Base-by-base conservation (phyloP, 1,140 invertebrate genomes). In the Pollicipes pollicipes region DNA sequence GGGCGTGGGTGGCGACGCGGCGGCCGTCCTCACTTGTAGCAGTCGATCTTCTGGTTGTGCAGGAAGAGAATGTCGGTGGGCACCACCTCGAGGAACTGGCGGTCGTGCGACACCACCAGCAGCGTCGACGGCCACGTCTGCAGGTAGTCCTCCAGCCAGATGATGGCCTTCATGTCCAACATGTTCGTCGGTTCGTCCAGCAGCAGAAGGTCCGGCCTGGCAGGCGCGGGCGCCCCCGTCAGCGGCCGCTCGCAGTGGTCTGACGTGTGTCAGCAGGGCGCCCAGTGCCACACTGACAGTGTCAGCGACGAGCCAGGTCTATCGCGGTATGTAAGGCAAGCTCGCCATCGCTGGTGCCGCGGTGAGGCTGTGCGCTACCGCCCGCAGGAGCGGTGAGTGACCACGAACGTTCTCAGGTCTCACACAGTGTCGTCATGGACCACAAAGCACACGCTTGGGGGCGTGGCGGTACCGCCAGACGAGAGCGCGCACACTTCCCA, bases 51-150 rank as follows among this genome's bases (percentile, higher is more conserved):
- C 70, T 75, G 73, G 24, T 72, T 87, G 78, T 99, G 95, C 70
- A 99, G 82, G 81, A 99, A 96, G 72, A 99, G 94, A 67, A 99
- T 93, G 82, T 99, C 97, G 73, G 97, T 97, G 79, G 96, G 98
- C 4, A 99, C 95, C 78, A 98, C 98, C 78, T 99, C 96, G 71
- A 99, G 87, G 83, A 99, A 99, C 77, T 93, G 96, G 80, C 98
- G 95, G 83, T 99, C 96, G 84, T 99, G 97, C 76, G 96, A 98
- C 21, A 99, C 96, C 71, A 99, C 91, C 3, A 99, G 78, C 2
- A 99, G 80, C 0, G 97, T 99, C 77, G 98, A 98, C 79, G 98
- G 97, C 96, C 96, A 99, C 2, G 84, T 86, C 84, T 98, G 94
- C 26, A 99, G 82, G 80, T 98, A 98, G 79, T 88, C 97, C 78